Evolutionary conservation across 2,113 vertebrate species (phyloP).

Genomic region (Chamaea fasciata): DNA sequence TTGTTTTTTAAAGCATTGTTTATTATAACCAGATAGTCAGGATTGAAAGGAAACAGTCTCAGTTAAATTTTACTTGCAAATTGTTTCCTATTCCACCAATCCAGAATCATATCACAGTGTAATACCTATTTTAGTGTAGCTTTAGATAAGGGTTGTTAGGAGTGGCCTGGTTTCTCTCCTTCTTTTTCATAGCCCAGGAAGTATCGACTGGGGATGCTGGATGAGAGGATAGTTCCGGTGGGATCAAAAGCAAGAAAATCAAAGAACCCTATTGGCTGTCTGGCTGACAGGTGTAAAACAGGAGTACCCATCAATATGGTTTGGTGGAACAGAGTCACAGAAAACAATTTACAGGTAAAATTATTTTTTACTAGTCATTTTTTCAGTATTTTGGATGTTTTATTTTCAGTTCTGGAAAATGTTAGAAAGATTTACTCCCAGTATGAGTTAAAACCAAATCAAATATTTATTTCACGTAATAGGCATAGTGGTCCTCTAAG

Average conservation of each 20-base stretch:
- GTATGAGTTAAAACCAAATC: background rate
- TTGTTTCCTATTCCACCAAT: constrained; percentile 71
- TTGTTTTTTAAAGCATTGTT: background rate
- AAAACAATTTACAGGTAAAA: constrained; percentile 85
- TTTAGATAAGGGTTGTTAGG: constrained; percentile 76
- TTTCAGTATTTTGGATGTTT: constrained; percentile 65
- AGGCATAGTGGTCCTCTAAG: background rate
- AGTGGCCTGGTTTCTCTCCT: constrained; percentile 81
- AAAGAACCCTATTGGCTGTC: constrained; percentile 81
- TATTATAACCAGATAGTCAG: background rate
- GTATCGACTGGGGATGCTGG: constrained; percentile 82
- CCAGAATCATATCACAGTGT: constrained; percentile 6
- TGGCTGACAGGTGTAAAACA: constrained; percentile 83
- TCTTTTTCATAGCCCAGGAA: constrained; percentile 82
- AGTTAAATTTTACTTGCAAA: constrained; percentile 69
- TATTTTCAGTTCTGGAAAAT: constrained; percentile 31
- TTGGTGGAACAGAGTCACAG: constrained; percentile 84
- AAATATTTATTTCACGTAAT: background rate
- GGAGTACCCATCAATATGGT: constrained; percentile 82
- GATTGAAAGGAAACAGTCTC: constrained; percentile 58
- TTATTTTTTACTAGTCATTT: constrained; percentile 69
- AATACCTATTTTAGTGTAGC: constrained; percentile 52
- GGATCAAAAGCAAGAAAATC: constrained; percentile 81
- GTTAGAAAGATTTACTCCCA: background rate
- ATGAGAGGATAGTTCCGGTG: constrained; percentile 82